Conservation (phyloP, 2,888 invertebrate genomes). For the Habroteleia sp. region DNA sequence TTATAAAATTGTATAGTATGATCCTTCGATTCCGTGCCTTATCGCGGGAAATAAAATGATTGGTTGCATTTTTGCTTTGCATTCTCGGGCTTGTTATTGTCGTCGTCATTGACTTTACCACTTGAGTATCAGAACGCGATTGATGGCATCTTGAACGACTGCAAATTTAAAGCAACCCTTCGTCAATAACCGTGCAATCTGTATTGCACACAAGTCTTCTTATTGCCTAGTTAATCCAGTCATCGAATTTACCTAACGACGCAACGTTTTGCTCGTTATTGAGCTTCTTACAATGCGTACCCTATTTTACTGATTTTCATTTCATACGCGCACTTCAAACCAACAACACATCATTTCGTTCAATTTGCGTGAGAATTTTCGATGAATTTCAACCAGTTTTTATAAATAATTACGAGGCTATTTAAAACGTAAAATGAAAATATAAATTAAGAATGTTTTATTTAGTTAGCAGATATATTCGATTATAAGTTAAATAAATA, state of each 20-base stretch:
- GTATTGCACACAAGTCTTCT: conserved; percentile 44
- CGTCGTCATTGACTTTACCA: conserved; percentile 36
- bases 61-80: conserved; percentile 72
- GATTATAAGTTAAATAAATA: no score
- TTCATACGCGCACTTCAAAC: conserved; percentile 2
- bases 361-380: background rate
- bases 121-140: conserved; percentile 35
- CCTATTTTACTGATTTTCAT: conserved; percentile 35
- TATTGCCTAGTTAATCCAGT: conserved; percentile 55
- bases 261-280: conserved; percentile 48
- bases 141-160: conserved; percentile 53
- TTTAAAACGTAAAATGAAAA: no score
- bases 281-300: conserved; percentile 39
- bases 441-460: no score
- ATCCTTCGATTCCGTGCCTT: conserved; percentile 70
- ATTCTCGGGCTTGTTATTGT: conserved; percentile 47
- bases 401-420: no score
- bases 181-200: conserved; percentile 32
- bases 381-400: background rate
- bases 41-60: conserved; percentile 78
- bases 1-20: background rate
- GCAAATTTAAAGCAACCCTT: conserved; percentile 54
- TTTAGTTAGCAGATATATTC: no score
- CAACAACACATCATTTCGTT: conserved; percentile 1
- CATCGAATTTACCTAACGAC: conserved; percentile 41